A percentile compares a stretch with the other conserved stretches of the same genome.
Conservation (phyloP, 2,113 vertebrate species). For the Sylvia atricapilla region DNA sequence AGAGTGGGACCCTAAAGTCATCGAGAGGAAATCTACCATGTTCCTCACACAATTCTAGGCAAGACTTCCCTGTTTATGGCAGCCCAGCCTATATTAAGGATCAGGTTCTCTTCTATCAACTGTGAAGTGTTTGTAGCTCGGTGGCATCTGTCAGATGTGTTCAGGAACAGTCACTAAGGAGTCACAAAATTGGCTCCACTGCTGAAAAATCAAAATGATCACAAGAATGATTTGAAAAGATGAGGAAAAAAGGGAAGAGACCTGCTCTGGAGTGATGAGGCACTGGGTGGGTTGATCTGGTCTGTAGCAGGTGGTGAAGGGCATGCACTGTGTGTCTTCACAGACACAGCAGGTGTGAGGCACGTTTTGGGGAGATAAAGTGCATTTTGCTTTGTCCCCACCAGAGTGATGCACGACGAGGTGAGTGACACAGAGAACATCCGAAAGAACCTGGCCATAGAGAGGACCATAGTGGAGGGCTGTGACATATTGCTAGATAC, state of each 20-base stretch:
- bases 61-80: neutral
- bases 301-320: neutral
- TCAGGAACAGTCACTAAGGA: neutral
- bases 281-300: neutral
- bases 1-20: neutral
- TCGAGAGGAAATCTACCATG: neutral
- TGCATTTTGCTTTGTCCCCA: neutral
- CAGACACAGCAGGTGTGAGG: neutral
- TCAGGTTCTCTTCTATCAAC: neutral
- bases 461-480: conserved; percentile 96
- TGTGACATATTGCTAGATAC: conserved; percentile 96
- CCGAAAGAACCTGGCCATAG: conserved; percentile 94
- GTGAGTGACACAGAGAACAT: conserved; percentile 99
- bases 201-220: neutral
- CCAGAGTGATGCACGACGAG: conserved; percentile 96
- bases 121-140: neutral
- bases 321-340: neutral
- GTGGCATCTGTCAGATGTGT: neutral
- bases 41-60: neutral
- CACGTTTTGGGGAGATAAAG: neutral
- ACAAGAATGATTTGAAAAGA: neutral
- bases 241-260: neutral
- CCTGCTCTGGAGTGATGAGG: neutral
- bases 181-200: neutral
- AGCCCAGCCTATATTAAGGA: neutral